Percentiles rank a stretch among this genome's conserved stretches.
Conservation (phyloP, 1,140 invertebrate genomes). For the Lordiphosa collinella region DNA sequence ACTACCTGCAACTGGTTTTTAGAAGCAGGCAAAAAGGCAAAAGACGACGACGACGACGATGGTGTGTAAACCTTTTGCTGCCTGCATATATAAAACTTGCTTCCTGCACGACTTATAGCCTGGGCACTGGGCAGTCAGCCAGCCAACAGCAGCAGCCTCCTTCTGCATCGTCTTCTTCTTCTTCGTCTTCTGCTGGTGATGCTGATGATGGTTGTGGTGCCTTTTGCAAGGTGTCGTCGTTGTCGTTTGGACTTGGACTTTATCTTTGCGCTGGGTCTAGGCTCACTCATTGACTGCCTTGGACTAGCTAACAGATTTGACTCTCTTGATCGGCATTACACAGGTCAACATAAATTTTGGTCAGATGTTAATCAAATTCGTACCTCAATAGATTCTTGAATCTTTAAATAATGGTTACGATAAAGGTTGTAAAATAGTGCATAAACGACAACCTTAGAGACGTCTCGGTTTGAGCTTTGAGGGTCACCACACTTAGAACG, state of each 20-base stretch:
- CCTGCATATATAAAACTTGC: constrained; percentile 63
- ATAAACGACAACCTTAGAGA: no score
- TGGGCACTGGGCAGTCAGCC: constrained; percentile 21
- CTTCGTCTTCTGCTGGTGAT: not conserved
- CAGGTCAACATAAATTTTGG: constrained; percentile 3
- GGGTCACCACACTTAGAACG: no score
- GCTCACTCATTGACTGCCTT: constrained; percentile 31
- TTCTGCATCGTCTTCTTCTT: constrained; percentile 14
- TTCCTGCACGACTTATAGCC: constrained; percentile 68
- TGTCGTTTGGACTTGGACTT: constrained; percentile 11
- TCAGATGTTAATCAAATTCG: no score
- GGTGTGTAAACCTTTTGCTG: constrained; percentile 59
- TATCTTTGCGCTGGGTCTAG: constrained; percentile 29
- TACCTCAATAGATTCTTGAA: no score
- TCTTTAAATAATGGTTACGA: no score
- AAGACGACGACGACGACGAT: constrained; percentile 1
- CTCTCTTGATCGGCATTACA: constrained; percentile 3
- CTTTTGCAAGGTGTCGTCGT: constrained; percentile 46
- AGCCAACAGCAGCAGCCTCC: constrained; percentile 15
- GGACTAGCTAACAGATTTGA: constrained; percentile 9
- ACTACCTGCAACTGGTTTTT: constrained; percentile 76
- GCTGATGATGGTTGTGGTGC: not conserved
- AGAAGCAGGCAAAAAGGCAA: constrained; percentile 39
- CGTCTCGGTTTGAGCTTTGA: no score
- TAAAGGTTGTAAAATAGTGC: no score